Evolutionary conservation across 2,888 invertebrate species (phyloP), one percentile per base, ranked within the genome.

Genomic region (Orthosia gothica): DNA sequence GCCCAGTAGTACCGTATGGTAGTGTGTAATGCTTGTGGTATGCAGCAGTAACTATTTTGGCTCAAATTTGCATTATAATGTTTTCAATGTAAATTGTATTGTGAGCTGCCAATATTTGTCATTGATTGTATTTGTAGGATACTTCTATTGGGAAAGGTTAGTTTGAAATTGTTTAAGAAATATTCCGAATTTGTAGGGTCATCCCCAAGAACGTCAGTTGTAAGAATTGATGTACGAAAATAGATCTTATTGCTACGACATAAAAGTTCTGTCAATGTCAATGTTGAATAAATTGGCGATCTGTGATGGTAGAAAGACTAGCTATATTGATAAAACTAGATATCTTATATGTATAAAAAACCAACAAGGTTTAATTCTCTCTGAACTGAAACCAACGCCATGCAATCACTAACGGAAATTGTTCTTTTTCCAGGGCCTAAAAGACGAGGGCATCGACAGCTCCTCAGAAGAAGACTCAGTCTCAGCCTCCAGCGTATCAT

Each of bases 401-500:
- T 45, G 13, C 59, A n/a, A 49, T 55, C 0, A n/a, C 16, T 66
- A 63, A 70, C 2, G 13, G 1, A 13, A 20, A 11, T 18, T 40
- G 18, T 40, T 57, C 15, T 66, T 68, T 47, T 91, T 92, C 5
- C 91, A 97, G 97, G 97, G 97, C 81, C 92, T 97, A 5, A 97
- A 97, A 90, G 97, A 97, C 86, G 97, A 97, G 90, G 97, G 97
- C 76, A 97, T 97, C 81, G 96, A 97, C 89, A 97, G 97, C 80
- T 97, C 97, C 45, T 97, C 97, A 3, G 96, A 96, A 70, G 96
- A 96, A 70, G 96, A 96, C 77, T 95, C 96, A 11, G 94, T 90
- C 1, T 94, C 96, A 0, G 93, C 94, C 2, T 95, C 95, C 64
- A 95, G 92, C 79, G 95, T 95, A 5, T 96, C 96, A 5, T 96